These are phyloP conservation scores for Tetropium fuscum DNA, from an alignment of 2,888 invertebrate species.

Conservation along the genomic window DNA sequence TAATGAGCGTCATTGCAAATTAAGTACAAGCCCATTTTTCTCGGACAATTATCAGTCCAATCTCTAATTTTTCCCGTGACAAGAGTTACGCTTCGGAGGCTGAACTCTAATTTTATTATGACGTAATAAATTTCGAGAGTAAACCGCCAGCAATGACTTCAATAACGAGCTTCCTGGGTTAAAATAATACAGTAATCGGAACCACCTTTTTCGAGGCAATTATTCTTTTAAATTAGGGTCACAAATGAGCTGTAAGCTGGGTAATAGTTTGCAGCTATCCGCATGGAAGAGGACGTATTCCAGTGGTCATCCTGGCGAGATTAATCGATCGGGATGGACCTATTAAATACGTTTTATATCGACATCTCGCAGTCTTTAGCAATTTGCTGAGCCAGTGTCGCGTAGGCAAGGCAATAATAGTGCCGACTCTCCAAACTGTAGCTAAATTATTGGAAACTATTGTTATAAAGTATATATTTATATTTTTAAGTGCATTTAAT, in stretches of 20 bases:
- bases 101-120: background rate
- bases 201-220: constrained; percentile 29
- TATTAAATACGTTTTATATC: constrained; percentile 12
- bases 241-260: constrained; percentile 25
- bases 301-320: background rate
- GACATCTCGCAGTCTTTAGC: background rate
- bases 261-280: background rate
- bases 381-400: background rate
- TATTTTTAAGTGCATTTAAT: too few relatives aligned
- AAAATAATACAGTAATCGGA: constrained; percentile 1
- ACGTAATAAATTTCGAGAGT: background rate
- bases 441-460: too few relatives aligned
- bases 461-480: too few relatives aligned
- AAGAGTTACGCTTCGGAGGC: background rate
- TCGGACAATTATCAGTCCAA: background rate
- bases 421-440: too few relatives aligned
- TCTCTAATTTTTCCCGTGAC: background rate
- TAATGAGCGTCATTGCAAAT: too few relatives aligned
- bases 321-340: background rate
- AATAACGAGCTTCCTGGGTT: background rate
- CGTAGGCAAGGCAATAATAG: background rate
- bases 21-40: too few relatives aligned
- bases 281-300: background rate
- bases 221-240: constrained; percentile 33
- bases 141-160: background rate